Evolutionary conservation across 2,113 vertebrate genomes (phyloP).

Genomic region (Antidorcas marsupialis): DNA sequence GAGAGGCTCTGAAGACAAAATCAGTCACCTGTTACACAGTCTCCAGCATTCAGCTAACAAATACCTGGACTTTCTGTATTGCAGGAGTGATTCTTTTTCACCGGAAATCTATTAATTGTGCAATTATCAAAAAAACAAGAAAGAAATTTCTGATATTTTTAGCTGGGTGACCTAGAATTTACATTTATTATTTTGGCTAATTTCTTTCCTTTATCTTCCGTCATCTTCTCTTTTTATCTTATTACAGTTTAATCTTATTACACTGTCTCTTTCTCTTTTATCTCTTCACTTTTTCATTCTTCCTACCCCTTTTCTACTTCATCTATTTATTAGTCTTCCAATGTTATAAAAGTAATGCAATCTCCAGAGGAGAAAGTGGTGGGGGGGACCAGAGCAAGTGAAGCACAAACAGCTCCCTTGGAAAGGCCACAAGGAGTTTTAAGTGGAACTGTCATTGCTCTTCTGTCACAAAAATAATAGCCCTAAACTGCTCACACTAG

Average conservation of each 20-base stretch:
- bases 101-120: background rate
- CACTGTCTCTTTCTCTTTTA: background rate
- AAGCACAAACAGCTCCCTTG: slow-evolving; percentile 53
- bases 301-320: background rate
- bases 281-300: background rate
- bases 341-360: background rate
- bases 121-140: background rate
- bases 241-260: background rate
- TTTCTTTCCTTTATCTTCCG: background rate
- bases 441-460: slow-evolving; percentile 67
- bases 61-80: too few relatives aligned
- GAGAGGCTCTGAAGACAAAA: background rate
- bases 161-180: background rate
- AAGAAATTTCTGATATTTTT: background rate
- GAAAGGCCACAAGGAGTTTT: slow-evolving; percentile 71
- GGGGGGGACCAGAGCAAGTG: slow-evolving; percentile 36
- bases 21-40: too few relatives aligned
- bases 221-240: background rate
- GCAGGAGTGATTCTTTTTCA: background rate
- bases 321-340: background rate
- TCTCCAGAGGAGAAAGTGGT: background rate
- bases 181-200: background rate
- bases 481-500: accelerated
- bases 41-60: background rate
- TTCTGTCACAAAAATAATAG: slow-evolving; percentile 57